Evolutionary conservation across 2,888 invertebrate species (phyloP), one percentile per base, ranked within the genome.

Genomic region (Polyommatus iphigenia): DNA sequence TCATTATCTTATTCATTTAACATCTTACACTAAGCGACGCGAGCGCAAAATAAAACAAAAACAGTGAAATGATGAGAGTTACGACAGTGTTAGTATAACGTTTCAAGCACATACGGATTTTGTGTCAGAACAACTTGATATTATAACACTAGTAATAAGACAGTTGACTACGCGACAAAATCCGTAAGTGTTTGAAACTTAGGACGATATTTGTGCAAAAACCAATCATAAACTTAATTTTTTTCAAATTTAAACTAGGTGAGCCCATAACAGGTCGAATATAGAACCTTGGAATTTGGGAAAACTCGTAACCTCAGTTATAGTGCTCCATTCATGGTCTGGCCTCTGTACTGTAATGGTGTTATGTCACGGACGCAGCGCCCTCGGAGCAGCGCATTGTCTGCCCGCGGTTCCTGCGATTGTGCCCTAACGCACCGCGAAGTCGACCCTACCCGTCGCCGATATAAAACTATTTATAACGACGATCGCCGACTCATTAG

Each of bases 381-480:
- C 82, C 83, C 82, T 83, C 86, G 82, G 84, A 83, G 83, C 82
- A 81, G 85, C 87, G 85, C 87, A 92, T 92, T 93, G 93, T 93
- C 84, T 83, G 83, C 87, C 90, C 90, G 90, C 87, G 89, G 88
- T 94, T 94, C 94, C 94, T 92, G 91, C 88, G 89, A 94, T 94
- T 94, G 94, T 94, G 84, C 85, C 85, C 83, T 90, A 89, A 94
- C 87, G 81, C 80, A 82, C 90, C 93, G 89, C 91, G 94, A 94
- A 94, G 89, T 88, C 85, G 88, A 88, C 88, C 88, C 87, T 88
- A 87, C 87, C 88, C 88, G 85, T 85, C 83, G 85, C 82, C 87
- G 84, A 89, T 93, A 94, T 94, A 94, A 93, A 93, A 93, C 87
- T 86, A 86, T 88, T 90, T 89, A 85, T 84, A 82, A 86, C 84